A percentile compares a stretch with the other conserved stretches of the same genome.
Conservation (phyloP, 1,140 invertebrate genomes). For the Druon quercuslanigerum region DNA sequence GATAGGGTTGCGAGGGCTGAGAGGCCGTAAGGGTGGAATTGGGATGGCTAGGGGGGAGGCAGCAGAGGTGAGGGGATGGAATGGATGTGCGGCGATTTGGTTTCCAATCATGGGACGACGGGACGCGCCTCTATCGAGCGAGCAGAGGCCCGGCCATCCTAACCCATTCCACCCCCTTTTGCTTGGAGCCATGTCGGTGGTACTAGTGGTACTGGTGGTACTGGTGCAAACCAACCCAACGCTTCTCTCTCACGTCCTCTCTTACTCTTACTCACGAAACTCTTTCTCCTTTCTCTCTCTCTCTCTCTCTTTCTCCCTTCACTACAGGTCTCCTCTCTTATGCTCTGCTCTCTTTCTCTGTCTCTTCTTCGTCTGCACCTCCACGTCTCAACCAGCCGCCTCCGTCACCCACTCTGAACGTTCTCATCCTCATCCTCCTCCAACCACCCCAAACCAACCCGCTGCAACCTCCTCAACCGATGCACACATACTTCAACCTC, state of each 20-base stretch:
- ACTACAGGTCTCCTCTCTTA: conserved; percentile 38
- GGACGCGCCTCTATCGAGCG: conserved; percentile 76
- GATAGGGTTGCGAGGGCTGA: conserved; percentile 53
- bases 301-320: conserved; percentile 43
- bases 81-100: conserved; percentile 76
- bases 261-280: conserved; percentile 39
- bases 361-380: conserved; percentile 41
- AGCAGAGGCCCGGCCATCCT: conserved; percentile 72
- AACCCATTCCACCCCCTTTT: conserved; percentile 61
- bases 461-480: conserved; percentile 57
- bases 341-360: conserved; percentile 26
- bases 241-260: conserved; percentile 41
- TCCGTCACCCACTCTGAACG: conserved; percentile 43
- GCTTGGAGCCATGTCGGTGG: conserved; percentile 64
- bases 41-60: conserved; percentile 44
- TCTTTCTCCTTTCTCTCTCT: conserved; percentile 38
- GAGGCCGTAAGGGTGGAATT: conserved; percentile 52
- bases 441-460: conserved; percentile 43
- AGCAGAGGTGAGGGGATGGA: conserved; percentile 46
- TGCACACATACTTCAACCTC: conserved; percentile 45
- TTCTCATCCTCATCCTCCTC: conserved; percentile 37
- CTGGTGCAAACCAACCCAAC: conserved; percentile 66
- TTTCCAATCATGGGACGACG: conserved; percentile 76
- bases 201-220: conserved; percentile 63
- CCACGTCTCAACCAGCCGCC: conserved; percentile 46